Conservation (phyloP, 2,888 invertebrate species). For the Isotomurus palustris region DNA sequence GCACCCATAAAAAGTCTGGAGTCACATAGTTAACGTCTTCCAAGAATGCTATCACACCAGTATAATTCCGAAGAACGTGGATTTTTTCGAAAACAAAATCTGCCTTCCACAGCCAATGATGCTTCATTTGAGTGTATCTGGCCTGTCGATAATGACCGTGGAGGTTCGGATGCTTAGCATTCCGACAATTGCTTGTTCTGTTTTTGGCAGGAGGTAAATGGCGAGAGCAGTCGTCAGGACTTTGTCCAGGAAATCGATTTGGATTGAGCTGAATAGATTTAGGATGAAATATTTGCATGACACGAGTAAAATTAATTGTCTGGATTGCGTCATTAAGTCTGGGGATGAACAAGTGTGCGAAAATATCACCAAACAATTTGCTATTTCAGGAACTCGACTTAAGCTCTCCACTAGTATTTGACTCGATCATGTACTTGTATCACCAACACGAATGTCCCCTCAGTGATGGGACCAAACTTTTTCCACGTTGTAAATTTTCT, state of each 20-base stretch:
- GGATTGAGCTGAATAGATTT: conserved; percentile 93
- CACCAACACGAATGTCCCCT: conserved; percentile 77
- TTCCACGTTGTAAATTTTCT: conserved; percentile 81
- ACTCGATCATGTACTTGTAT: conserved; percentile 88
- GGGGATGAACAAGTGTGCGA: conserved; percentile 89
- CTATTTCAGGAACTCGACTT: conserved; percentile 83
- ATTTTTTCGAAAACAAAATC: conserved; percentile 89
- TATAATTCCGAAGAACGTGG: conserved; percentile 73
- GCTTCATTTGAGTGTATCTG: conserved; percentile 95
- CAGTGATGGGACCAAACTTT: conserved; percentile 79
- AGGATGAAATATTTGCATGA: conserved; percentile 96
- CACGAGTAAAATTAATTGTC: conserved; percentile 91
- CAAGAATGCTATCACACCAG: conserved; percentile 80
- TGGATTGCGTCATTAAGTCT: conserved; percentile 86
- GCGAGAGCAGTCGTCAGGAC: conserved; percentile 88
- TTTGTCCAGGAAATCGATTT: conserved; percentile 85
- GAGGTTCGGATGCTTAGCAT: conserved; percentile 85
- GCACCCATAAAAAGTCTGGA: conserved; percentile 86
- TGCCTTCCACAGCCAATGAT: conserved; percentile 99
- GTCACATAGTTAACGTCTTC: conserved; percentile 98
- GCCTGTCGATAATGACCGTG: conserved; percentile 98
- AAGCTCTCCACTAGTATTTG: conserved; percentile 91
- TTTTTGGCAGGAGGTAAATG: conserved; percentile 53
- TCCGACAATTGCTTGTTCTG: conserved; percentile 74
- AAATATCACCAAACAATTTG: conserved; percentile 82